Evolutionary conservation across 2,113 vertebrate genomes (phyloP), one percentile per base, ranked within the genome.

Genomic region (Hypocryptadius cinnamomeus): DNA sequence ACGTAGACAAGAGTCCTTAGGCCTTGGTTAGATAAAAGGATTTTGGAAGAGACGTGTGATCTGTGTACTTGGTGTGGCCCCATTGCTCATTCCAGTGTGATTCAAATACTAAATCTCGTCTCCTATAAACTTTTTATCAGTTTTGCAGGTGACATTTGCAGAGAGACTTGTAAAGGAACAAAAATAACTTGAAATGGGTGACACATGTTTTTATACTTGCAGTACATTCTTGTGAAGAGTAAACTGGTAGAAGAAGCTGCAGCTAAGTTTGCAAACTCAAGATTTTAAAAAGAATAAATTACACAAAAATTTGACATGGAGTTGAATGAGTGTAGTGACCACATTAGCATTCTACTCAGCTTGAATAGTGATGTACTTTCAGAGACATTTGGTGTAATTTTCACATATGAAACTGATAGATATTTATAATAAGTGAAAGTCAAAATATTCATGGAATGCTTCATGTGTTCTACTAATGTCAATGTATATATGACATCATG

Each of bases 1-100:
- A 6, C 0, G 0, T 15, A 20, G 56, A 13, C 27, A 50, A 21
- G 14, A 18, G 11, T 78, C n/a, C 31, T 42, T 31, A 25, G 51
- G 57, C n/a, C 15, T 13, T 89, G 66, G 12, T 48, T 5, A 5
- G 35, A 63, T 79, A 51, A 72, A 37, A 79, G 22, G 35, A 37
- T 79, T 92, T 89, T 47, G 30, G 31, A 71, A 47, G 56, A 76
- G 31, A 53, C 23, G 6, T 72, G 10, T 56, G 21, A 35, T 16
- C 35, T 66, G 1, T n/a, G 13, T 45, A 50, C 42, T 7, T 93
- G 45, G 3, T 51, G 17, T 78, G 33, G 20, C 30, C 4, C 37
- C 27, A 7, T 59, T 63, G 28, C 25, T 90, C 13, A 5, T 86
- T 86, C 39, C 48, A 56, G 10, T 27, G 50, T 25, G 37, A 72